Evolutionary conservation across 2,888 invertebrate species (phyloP).

Genomic region (Drosophila acutilabella): DNA sequence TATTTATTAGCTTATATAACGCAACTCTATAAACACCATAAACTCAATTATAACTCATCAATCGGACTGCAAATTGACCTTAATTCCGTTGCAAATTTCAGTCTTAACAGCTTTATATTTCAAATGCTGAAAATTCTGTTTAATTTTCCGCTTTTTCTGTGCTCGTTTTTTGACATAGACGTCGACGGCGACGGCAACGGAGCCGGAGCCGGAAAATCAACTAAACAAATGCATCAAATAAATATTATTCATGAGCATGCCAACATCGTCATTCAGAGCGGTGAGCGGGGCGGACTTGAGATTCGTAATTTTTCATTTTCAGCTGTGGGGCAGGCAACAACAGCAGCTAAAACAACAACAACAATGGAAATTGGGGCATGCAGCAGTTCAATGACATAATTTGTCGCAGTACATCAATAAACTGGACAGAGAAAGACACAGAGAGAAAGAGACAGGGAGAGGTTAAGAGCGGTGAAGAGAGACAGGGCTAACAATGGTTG

Average conservation of each 20-base stretch:
- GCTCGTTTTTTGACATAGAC: conserved; percentile 50
- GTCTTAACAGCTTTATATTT: neutral
- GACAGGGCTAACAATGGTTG: conserved; percentile 57
- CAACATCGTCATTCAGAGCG: conserved; percentile 49
- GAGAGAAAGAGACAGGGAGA: conserved; percentile 20
- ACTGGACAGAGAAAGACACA: conserved; percentile 46
- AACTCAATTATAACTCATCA: conserved; percentile 6
- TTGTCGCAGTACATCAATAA: conserved; percentile 78
- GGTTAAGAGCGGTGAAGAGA: neutral
- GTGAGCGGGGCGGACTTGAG: neutral
- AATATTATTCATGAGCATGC: conserved; percentile 71
- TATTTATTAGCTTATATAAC: neutral
- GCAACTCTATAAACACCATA: neutral
- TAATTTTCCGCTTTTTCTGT: conserved; percentile 22
- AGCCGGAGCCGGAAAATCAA: conserved; percentile 50
- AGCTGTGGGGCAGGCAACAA: conserved; percentile 3
- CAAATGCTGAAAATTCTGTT: neutral
- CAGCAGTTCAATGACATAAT: conserved; percentile 78
- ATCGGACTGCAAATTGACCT: conserved; percentile 5
- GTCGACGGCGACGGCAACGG: conserved; percentile 34
- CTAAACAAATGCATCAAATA: conserved; percentile 68
- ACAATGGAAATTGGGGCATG: conserved; percentile 23
- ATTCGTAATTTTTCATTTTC: conserved; percentile 68
- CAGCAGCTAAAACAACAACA: conserved; percentile 29
- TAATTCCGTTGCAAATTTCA: conserved; percentile 1